phyloP scores from a whole-genome alignment of 2,888 invertebrate species.

The Sinotaia quadrata region DNA sequence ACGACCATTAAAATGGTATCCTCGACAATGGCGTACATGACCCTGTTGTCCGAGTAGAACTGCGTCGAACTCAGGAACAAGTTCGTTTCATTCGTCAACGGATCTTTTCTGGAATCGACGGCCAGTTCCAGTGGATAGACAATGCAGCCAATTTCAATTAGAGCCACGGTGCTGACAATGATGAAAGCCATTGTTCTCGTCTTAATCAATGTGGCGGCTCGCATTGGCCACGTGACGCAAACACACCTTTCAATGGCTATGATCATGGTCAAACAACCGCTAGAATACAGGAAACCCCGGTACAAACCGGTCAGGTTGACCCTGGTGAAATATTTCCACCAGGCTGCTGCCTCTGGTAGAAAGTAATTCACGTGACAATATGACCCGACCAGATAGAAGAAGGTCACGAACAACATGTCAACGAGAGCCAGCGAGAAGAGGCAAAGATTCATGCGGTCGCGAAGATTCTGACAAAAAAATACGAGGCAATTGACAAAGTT shows the following conservation, averaged over 20 bases:
- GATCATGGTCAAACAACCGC: constrained; percentile 13
- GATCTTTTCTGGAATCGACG: neutral
- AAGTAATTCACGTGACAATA: constrained; percentile 37
- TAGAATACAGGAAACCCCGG: constrained; percentile 16
- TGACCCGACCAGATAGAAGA: constrained; percentile 8
- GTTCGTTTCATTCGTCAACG: neutral
- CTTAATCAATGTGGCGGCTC: constrained; percentile 11
- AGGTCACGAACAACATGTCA: constrained; percentile 3
- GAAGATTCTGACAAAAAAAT: constrained; percentile 11
- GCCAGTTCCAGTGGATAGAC: constrained; percentile 16
- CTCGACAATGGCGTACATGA: constrained; percentile 11
- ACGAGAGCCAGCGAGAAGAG: constrained; percentile 21
- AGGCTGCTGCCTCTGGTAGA: neutral
- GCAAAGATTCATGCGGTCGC: constrained; percentile 19
- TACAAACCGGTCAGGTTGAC: constrained; percentile 19
- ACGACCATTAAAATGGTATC: constrained; percentile 15
- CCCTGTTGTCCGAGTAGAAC: neutral
- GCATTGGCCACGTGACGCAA: constrained; percentile 14
- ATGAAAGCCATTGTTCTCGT: constrained; percentile 13
- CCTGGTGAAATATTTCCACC: constrained; percentile 14
- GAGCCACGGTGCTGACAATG: neutral
- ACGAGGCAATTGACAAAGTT: constrained; percentile 15
- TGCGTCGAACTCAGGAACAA: constrained; percentile 1
- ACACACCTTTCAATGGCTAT: constrained; percentile 21
- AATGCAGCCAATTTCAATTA: neutral